phyloP scores from a whole-genome alignment of 2,797 vertebrate species.

The Gobio occitaniae region DNA sequence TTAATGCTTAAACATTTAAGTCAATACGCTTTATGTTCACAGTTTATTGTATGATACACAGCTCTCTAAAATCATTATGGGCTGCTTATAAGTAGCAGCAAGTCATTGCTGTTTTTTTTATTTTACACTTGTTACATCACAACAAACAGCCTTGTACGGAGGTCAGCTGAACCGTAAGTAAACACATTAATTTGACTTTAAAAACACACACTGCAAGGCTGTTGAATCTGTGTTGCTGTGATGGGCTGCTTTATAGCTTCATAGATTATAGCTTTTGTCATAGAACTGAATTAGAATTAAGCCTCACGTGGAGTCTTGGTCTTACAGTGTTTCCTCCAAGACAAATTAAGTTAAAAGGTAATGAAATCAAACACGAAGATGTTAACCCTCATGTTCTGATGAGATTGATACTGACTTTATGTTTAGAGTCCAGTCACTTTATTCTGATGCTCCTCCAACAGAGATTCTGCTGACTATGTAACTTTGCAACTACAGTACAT shows the following conservation, averaged over 20 bases:
- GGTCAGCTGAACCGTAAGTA: conserved; percentile 16
- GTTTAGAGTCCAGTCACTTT: neutral
- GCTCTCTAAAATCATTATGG: conserved; percentile 8
- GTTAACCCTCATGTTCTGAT: neutral
- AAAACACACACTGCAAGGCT: neutral
- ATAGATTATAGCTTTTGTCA: neutral
- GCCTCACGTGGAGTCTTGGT: neutral
- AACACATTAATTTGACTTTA: conserved; percentile 11
- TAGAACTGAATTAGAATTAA: neutral
- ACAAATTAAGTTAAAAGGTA: neutral
- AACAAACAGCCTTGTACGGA: conserved; percentile 24
- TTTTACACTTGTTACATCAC: neutral
- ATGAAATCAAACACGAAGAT: neutral
- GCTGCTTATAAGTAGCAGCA: neutral
- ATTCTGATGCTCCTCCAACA: too few species aligned
- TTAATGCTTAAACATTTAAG: neutral
- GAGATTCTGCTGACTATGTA: too few species aligned
- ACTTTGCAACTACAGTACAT: too few species aligned
- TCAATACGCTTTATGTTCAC: neutral
- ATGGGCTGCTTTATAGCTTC: too few species aligned
- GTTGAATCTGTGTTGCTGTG: neutral
- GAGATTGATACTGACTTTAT: neutral
- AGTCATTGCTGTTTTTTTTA: neutral
- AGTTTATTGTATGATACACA: conserved; percentile 12
- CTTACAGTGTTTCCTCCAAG: neutral